Conservation (phyloP, 2,888 invertebrate species). For the Thereva nobilitata region DNA sequence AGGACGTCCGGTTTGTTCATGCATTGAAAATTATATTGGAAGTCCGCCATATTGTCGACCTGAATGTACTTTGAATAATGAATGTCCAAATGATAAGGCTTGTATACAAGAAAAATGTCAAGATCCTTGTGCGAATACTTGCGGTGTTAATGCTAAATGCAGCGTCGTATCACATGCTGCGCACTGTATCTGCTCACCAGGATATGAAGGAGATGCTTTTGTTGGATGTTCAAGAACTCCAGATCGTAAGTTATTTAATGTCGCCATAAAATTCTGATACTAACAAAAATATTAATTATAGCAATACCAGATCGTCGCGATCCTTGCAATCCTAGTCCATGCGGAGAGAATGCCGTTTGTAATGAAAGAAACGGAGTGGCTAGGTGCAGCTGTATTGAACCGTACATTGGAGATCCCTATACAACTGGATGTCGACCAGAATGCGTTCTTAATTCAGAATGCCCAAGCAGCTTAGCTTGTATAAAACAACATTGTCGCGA, state of each 20-base stretch:
- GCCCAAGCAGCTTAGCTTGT: conserved; percentile 76
- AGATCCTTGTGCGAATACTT: conserved; percentile 77
- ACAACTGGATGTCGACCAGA: conserved; percentile 84
- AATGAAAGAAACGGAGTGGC: conserved; percentile 69
- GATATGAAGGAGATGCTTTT: conserved; percentile 83
- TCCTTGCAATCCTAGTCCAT: conserved; percentile 79
- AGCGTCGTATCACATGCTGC: conserved; percentile 79
- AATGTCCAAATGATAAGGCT: conserved; percentile 76
- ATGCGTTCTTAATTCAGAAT: conserved; percentile 81
- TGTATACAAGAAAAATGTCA: conserved; percentile 81
- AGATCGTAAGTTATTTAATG: conserved; percentile 53
- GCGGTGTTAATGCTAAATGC: conserved; percentile 80
- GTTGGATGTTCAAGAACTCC: conserved; percentile 71
- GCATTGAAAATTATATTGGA: conserved; percentile 77
- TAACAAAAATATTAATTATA: conserved; percentile 37
- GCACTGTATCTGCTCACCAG: conserved; percentile 76
- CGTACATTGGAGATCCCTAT: conserved; percentile 86
- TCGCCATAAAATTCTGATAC: neutral
- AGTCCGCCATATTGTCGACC: conserved; percentile 81
- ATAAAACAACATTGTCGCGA: conserved; percentile 83
- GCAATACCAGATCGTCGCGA: conserved; percentile 55
- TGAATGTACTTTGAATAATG: conserved; percentile 81
- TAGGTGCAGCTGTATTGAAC: conserved; percentile 83
- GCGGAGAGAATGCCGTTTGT: conserved; percentile 84
- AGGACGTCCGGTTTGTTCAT: conserved; percentile 78